Base-by-base conservation (phyloP, 2,797 vertebrate species). In the Pangasius sanitwongsei region DNA sequence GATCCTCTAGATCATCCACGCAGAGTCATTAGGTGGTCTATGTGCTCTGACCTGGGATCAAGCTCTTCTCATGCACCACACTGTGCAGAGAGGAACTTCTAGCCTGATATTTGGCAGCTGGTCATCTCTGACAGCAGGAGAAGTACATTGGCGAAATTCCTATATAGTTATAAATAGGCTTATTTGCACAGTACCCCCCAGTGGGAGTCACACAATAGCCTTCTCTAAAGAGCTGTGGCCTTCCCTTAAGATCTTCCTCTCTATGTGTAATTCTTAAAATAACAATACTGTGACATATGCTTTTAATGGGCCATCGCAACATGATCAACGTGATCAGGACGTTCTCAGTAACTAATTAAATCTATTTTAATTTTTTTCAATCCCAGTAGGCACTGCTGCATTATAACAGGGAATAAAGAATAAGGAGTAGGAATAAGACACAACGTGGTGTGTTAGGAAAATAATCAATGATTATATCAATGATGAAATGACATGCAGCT, bases 91-190 rank as follows among this genome's bases (percentile, higher is more conserved):
- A 81, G 87, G 28, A 87, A 89, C 80, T 87, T 88, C 77, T 48
- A 88, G 77, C 87, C 80, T 80, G 82, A 25, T 59, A 70, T 48
- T 1, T 89, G 92, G 87, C 89, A 85, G 53, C 9, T 16, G 82
- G 82, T 89, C 91, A 91, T 61, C 28, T 25, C 78, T 85, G 34
- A 87, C 88, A 85, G 81, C 88, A 86, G 88, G 89, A 87, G 69
- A 63, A 93, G 91, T n/a, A 86, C 92, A 94, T 93, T 93, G 94
- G 93, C 94, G 93, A 95, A 94, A 95, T 96, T 95, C 94, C 93
- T 92, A 50, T 88, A 87, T 91, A 90, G 93, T 92, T 96, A 95
- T 93, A 96, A 95, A 96, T 96, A 96, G 94, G 92, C 84, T 81
- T 92, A 91, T 93, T 93, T 92, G 92, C 90, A 90, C 41, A 91